These are phyloP conservation scores for Xiphophorus birchmanni DNA, from an alignment of 2,797 vertebrate genomes.

Conservation along the genomic window DNA sequence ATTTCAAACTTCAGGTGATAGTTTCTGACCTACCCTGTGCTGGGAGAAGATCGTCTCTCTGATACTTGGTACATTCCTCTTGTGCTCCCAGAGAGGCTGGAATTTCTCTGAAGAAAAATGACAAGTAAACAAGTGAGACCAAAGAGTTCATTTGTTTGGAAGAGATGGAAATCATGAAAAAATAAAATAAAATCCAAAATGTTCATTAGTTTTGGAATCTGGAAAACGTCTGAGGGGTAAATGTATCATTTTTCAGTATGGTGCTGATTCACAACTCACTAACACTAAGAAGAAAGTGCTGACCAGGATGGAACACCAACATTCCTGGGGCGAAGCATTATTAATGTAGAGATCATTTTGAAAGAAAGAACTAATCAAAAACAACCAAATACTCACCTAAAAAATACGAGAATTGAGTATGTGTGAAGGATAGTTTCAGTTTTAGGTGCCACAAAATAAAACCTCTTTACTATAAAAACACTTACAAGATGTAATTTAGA, in stretches of 20 bases:
- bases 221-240: not conserved
- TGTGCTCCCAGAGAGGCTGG: constrained; percentile 81
- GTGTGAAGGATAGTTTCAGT: not conserved
- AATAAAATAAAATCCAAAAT: not conserved
- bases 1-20: constrained; percentile 2
- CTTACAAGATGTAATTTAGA: not conserved
- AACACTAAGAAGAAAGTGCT: not conserved
- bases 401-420: not conserved
- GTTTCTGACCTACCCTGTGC: constrained; percentile 79
- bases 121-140: constrained; percentile 9
- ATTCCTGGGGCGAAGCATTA: not conserved
- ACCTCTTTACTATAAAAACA: not conserved
- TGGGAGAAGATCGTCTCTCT: constrained; percentile 83
- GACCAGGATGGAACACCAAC: not conserved
- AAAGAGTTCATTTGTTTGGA: not conserved
- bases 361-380: not conserved
- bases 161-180: not conserved
- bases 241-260: not conserved
- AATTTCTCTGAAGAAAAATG: constrained; percentile 78
- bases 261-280: not conserved
- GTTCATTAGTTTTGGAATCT: not conserved
- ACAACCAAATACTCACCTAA: not conserved
- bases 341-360: not conserved
- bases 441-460: too few species aligned
- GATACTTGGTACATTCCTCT: constrained; percentile 86